Base-by-base conservation (phyloP, 2,113 vertebrate species). In the Pelobates fuscus region DNA sequence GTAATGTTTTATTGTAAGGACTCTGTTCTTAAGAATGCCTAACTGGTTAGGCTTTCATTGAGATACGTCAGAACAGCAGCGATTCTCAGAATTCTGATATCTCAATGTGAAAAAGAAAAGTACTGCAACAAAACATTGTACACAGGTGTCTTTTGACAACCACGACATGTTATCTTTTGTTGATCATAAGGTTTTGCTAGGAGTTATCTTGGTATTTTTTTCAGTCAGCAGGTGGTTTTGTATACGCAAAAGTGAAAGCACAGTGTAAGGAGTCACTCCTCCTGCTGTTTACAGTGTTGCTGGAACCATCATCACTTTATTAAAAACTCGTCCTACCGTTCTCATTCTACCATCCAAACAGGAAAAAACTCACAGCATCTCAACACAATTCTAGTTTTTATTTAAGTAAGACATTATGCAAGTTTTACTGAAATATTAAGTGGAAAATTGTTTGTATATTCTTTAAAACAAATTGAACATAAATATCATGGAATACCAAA, bases 1-100 rank as follows among this genome's bases (percentile, higher is more conserved):
- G 58, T 55, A 46, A 59, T 24, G 24, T 61, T 58, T 41, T 2
- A 62, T 62, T 59, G 52, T 61, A 62, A 46, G 69, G 68, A 41
- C 60, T 60, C 37, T 29, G 11, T 43, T 71, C 15, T 15, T 23
- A 23, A 55, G 52, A 55, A 55, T 44, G 8, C 57, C 68, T 59
- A 60, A 71, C 57, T 60, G 55, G 57, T 8, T 25, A 60, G n/a
- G 23, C 30, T 58, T 58, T 26, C 23, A 58, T 58, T 70, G 30
- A 25, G 25, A 4, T 25, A 24, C 24, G 52, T 55, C 21, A 55
- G 8, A 55, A 55, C n/a, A 55, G 52, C 52, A 55, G 21, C 8
- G 52, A 21, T 55, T n/a, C 52, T 23, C 3, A 11, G 5, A 20
- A 55, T 55, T 55, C 20, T 2, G 44, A 49, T 49, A 12, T 49